Percentiles rank a stretch among this genome's conserved stretches.
Conservation (phyloP, 2,888 invertebrate genomes). For the Eurytoma adleriae region DNA sequence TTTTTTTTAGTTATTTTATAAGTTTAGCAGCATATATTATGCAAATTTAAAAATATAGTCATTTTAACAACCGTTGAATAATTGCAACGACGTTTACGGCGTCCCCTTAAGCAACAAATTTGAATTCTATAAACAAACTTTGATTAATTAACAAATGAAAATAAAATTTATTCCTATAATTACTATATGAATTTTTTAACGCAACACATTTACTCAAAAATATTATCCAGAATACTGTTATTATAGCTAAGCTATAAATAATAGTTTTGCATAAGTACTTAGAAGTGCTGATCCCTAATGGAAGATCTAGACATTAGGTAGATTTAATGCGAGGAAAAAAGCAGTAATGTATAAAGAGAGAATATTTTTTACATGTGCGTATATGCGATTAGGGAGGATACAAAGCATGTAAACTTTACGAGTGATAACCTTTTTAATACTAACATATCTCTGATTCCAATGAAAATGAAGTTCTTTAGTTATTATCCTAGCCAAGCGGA, state of each 20-base stretch:
- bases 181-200: too few relatives aligned
- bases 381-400: not conserved
- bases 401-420: conserved; percentile 3
- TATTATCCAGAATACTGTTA: not conserved
- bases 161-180: too few relatives aligned
- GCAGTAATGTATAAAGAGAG: conserved; percentile 7
- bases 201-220: too few relatives aligned
- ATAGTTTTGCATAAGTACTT: conserved; percentile 28
- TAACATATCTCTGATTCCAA: conserved; percentile 29
- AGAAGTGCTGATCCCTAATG: conserved; percentile 37
- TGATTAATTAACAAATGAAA: not conserved
- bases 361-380: conserved; percentile 42
- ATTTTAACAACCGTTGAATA: too few relatives aligned
- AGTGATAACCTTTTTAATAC: conserved; percentile 20
- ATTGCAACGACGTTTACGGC: too few relatives aligned
- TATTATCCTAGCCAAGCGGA: not conserved
- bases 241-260: not conserved
- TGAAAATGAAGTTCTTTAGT: not conserved
- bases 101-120: too few relatives aligned
- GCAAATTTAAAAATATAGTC: too few relatives aligned
- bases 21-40: too few relatives aligned
- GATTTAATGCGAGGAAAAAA: not conserved
- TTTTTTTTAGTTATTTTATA: too few relatives aligned
- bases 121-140: not conserved
- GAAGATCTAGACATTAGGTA: not conserved